Conservation (phyloP, 2,888 invertebrate genomes). For the Erebia epiphron region DNA sequence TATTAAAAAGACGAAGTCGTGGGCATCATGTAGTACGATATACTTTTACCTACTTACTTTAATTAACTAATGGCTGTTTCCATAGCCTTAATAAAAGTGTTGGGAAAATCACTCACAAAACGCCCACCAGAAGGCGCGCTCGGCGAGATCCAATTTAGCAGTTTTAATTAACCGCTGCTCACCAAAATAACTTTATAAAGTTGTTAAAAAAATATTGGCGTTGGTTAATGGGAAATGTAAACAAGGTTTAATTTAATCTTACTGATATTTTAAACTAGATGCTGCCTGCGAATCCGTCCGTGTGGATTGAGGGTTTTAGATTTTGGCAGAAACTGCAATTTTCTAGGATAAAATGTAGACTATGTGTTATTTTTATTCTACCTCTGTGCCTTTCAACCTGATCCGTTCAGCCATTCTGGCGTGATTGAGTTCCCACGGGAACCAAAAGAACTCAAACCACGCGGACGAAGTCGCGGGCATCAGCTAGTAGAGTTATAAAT, state of each 20-base stretch:
- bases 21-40: neutral
- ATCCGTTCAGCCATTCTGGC: too few species aligned
- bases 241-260: neutral
- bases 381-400: too few species aligned
- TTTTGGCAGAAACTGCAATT: too few species aligned
- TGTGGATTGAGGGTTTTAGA: too few species aligned
- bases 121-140: neutral
- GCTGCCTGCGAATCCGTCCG: too few species aligned
- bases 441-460: too few species aligned
- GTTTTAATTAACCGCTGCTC: neutral
- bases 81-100: neutral
- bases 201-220: neutral
- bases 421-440: too few species aligned
- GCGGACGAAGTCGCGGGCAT: too few species aligned
- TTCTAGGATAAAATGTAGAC: neutral
- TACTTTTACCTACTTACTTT: neutral
- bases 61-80: conserved; percentile 5
- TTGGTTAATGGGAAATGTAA: neutral
- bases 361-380: too few species aligned
- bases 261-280: too few species aligned
- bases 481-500: too few species aligned
- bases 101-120: neutral
- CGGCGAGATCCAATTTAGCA: neutral
- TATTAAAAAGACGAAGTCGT: neutral
- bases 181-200: neutral